phyloP scores from a whole-genome alignment of 1,140 invertebrate species.

The Drosophila rufa region DNA sequence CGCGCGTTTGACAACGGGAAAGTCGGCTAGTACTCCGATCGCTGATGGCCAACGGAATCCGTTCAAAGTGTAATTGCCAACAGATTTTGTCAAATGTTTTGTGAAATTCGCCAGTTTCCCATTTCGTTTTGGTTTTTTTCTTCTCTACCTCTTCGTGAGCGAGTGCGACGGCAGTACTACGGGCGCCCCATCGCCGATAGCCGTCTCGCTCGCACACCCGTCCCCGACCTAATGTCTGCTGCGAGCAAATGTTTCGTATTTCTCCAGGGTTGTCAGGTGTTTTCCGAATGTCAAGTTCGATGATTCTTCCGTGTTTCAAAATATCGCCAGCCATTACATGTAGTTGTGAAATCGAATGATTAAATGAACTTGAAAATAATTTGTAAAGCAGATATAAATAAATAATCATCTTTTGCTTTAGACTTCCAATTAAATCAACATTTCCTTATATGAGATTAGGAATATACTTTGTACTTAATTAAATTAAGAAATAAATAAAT shows the following conservation, averaged over 20 bases:
- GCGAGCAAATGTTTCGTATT: constrained; percentile 61
- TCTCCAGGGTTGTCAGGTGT: constrained; percentile 23
- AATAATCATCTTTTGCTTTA: not conserved
- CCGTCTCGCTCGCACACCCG: constrained; percentile 51
- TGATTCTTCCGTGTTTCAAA: constrained; percentile 11
- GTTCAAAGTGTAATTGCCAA: constrained; percentile 27
- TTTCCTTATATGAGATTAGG: too few relatives aligned
- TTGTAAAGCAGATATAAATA: too few relatives aligned
- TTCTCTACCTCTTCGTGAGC: constrained; percentile 76
- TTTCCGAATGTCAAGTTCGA: not conserved
- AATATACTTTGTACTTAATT: too few relatives aligned
- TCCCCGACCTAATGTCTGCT: constrained; percentile 68
- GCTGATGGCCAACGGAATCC: constrained; percentile 3
- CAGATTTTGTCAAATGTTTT: constrained; percentile 57
- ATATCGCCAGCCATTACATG: not conserved
- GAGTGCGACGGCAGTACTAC: constrained; percentile 55
- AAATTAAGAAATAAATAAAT: too few relatives aligned
- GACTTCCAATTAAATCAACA: not conserved
- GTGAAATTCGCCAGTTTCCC: constrained; percentile 63
- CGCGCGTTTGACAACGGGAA: constrained; percentile 24
- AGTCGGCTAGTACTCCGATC: constrained; percentile 1
- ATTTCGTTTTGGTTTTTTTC: constrained; percentile 76
- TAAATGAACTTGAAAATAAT: too few relatives aligned
- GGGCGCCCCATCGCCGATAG: constrained; percentile 20
- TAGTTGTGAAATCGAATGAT: not conserved